Base-by-base conservation (phyloP, 2,888 invertebrate genomes). In the Phragmatobia fuliginosa region DNA sequence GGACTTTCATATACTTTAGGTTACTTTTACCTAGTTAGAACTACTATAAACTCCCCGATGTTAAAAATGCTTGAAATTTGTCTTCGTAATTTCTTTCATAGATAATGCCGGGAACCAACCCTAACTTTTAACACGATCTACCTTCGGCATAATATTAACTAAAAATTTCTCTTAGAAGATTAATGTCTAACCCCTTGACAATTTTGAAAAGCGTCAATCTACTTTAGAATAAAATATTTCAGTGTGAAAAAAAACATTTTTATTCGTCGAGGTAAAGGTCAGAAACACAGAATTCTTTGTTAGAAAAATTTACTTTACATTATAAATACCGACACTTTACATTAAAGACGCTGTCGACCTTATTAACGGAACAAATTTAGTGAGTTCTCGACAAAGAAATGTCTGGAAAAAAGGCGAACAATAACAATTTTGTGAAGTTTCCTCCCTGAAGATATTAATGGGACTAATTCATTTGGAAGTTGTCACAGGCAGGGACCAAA, bases 391-490 rank as follows among this genome's bases (percentile, higher is more conserved):
- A 60, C 52, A 68, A 63, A 28, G 25, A 60, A 58, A 64, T 41
- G 36, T 38, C 11, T 56, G 36, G n/a, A 21, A 60, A 71, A 59
- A 63, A 67, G 11, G 64, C 61, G 72, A 67, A 41, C 38, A 66
- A 68, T 58, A 75, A 73, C 68, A 74, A 69, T 66, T 62, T 62
- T 11, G 25, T 0, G 6, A 62, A 68, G 45, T 56, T 68, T 70
- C 49, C 65, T 59, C 63, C 41, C 60, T 14, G 61, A 62, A 64
- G 67, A 70, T 79, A 75, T 76, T 65, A 72, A 81, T 81, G 68
- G 36, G 11, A 21, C 60, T 77, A 72, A 79, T 81, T 68, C 41
- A 36, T 79, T 76, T 62, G 64, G 36, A 62, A 62, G 36, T 56
- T 74, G 79, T 74, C 77, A 61, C 45, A 25, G 56, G 45, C 45